Conservation (phyloP, 2,888 invertebrate species). For the Drosophila putrida region DNA sequence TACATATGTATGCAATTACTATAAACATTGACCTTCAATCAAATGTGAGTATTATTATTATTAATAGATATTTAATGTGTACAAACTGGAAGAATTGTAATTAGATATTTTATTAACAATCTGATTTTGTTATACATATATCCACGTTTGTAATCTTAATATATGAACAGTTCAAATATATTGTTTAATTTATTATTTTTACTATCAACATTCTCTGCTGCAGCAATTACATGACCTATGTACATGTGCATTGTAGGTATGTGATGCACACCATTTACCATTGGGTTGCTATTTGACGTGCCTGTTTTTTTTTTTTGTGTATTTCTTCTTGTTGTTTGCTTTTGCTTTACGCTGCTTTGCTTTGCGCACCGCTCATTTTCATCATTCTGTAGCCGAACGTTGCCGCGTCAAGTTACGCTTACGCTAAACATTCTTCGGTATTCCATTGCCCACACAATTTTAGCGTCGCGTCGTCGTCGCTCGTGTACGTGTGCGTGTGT, state of each 20-base stretch:
- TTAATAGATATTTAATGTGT: background rate
- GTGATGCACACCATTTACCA: constrained; percentile 34
- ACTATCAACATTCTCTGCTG: constrained; percentile 20
- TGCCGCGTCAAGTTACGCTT: constrained; percentile 66
- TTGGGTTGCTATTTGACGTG: constrained; percentile 55
- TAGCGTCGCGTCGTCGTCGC: constrained; percentile 54
- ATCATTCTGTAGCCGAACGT: constrained; percentile 71
- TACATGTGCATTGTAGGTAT: constrained; percentile 7
- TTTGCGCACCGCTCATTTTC: constrained; percentile 61
- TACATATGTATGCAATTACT: background rate
- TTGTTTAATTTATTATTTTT: background rate
- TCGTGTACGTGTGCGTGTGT: constrained; percentile 45
- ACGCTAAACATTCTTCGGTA: constrained; percentile 55
- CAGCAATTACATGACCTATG: constrained; percentile 38
- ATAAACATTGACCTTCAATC: background rate
- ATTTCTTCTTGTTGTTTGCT: constrained; percentile 45
- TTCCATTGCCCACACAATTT: constrained; percentile 47
- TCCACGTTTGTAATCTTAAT: constrained; percentile 4
- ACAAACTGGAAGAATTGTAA: background rate
- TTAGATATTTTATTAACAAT: background rate
- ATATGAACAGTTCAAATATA: background rate
- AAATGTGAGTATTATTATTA: background rate
- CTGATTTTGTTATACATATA: background rate
- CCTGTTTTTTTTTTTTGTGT: constrained; percentile 32
- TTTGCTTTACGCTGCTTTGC: constrained; percentile 59